Percentiles rank a stretch among this genome's conserved stretches.
Conservation (phyloP, 2,888 invertebrate species). For the Netelia melanura region DNA sequence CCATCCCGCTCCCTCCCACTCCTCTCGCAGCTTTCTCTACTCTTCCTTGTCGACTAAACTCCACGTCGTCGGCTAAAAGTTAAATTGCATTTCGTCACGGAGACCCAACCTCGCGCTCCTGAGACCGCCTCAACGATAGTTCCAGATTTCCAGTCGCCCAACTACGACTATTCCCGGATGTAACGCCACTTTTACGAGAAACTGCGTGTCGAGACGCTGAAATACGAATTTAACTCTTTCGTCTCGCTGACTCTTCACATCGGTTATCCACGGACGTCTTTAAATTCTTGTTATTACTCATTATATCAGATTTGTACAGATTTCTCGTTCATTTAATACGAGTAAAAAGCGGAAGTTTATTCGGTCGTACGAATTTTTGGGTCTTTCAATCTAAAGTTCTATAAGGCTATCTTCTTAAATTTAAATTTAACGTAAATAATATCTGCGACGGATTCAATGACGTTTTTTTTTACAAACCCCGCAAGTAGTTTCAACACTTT, state of each 20-base stretch:
- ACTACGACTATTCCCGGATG: slow-evolving; percentile 81
- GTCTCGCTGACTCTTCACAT: slow-evolving; percentile 75
- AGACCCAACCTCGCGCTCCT: slow-evolving; percentile 54
- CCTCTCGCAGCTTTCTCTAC: slow-evolving; percentile 3
- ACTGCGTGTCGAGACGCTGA: slow-evolving; percentile 77
- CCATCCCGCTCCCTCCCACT: slow-evolving; percentile 24
- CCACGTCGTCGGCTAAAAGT: slow-evolving; percentile 81
- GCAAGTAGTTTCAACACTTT: too few species aligned
- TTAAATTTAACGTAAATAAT: too few species aligned
- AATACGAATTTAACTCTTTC: slow-evolving; percentile 82
- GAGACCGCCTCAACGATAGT: slow-evolving; percentile 72
- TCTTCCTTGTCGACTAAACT: slow-evolving; percentile 62
- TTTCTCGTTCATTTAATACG: too few species aligned
- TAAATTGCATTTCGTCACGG: slow-evolving; percentile 82
- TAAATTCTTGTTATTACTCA: not conserved
- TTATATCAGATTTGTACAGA: too few species aligned
- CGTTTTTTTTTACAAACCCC: too few species aligned
- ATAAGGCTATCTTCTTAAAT: too few species aligned
- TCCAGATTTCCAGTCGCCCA: slow-evolving; percentile 79
- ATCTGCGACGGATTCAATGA: too few species aligned
- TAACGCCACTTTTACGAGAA: slow-evolving; percentile 73
- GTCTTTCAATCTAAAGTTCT: too few species aligned
- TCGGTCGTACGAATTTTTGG: too few species aligned
- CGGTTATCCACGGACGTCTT: slow-evolving; percentile 8
- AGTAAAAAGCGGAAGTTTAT: too few species aligned